phyloP scores from a whole-genome alignment of 1,140 invertebrate species.

The Drosophila sproati region DNA sequence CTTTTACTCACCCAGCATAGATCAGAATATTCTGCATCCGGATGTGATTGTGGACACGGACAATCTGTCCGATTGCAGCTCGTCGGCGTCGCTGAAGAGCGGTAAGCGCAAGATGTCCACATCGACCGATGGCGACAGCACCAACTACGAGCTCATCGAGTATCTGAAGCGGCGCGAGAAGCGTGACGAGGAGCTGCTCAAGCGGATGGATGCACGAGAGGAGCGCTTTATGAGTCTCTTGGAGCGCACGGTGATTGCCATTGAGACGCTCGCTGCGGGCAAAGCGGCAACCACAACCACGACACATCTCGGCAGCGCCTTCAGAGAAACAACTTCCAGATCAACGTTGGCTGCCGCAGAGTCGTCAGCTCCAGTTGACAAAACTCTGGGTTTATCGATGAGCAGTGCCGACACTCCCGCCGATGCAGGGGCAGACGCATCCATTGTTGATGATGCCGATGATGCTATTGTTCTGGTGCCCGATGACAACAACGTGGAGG shows the following conservation, averaged over 20 bases:
- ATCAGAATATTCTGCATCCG: slow-evolving; percentile 78
- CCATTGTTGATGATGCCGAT: slow-evolving; percentile 1
- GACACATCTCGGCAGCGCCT: neutral
- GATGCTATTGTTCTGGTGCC: slow-evolving; percentile 38
- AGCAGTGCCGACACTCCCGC: neutral
- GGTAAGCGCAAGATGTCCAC: slow-evolving; percentile 78
- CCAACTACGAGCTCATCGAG: slow-evolving; percentile 82
- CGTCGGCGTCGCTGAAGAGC: slow-evolving; percentile 67
- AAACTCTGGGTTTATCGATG: neutral
- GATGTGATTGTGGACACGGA: slow-evolving; percentile 83
- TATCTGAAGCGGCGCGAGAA: slow-evolving; percentile 81
- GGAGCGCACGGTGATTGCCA: slow-evolving; percentile 78
- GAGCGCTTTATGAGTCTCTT: slow-evolving; percentile 74
- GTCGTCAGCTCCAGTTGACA: neutral
- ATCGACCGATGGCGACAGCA: slow-evolving; percentile 81
- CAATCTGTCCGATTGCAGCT: slow-evolving; percentile 79
- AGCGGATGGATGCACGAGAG: slow-evolving; percentile 81
- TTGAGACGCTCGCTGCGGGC: slow-evolving; percentile 67
- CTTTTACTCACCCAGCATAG: slow-evolving; percentile 76
- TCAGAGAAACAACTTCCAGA: neutral
- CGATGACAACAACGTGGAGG: slow-evolving; percentile 25
- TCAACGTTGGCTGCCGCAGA: neutral
- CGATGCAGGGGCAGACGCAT: neutral
- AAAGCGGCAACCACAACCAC: neutral
- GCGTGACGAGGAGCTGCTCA: slow-evolving; percentile 76